Evolutionary conservation across 53 echinoderm and acorn worm genomes (phyloP).

Genomic region (Stichopus horrens): DNA sequence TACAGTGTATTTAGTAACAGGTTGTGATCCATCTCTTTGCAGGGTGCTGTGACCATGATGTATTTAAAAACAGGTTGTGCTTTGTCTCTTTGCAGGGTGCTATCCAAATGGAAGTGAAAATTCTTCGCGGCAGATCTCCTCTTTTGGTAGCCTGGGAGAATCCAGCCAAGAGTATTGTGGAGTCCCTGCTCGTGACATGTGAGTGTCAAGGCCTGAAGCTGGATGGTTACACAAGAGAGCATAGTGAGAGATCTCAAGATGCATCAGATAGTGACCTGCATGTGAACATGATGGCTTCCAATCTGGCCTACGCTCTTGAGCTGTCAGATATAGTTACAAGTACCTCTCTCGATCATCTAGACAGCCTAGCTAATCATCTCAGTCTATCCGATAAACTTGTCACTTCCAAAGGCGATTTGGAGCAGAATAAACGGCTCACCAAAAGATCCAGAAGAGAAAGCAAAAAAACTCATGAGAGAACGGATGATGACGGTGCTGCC

Average conservation of each 20-base stretch:
- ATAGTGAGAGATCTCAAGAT: neutral
- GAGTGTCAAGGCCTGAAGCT: conserved; percentile 14
- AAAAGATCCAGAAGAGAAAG: no score
- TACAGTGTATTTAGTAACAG: no score
- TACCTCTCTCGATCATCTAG: conserved; percentile 1
- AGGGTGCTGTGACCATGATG: no score
- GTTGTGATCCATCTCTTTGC: no score
- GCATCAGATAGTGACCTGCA: neutral
- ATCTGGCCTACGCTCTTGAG: conserved; percentile 15
- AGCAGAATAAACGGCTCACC: no score
- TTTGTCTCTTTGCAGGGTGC: conserved; percentile 1
- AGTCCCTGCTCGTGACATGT: conserved; percentile 26
- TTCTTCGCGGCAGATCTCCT: neutral
- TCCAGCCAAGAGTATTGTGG: neutral
- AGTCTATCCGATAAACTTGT: neutral
- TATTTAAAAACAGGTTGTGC: no score
- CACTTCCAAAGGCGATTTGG: no score
- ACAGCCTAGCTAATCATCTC: neutral
- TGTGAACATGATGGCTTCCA: neutral
- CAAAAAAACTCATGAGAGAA: no score
- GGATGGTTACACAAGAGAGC: neutral
- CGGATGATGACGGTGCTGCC: no score
- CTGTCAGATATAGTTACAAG: conserved; percentile 8
- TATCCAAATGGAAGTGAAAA: conserved; percentile 10
- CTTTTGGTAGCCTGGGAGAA: conserved; percentile 26